Evolutionary conservation across 2,113 vertebrate species (phyloP).

Genomic region (Brevimyrus niger): DNA sequence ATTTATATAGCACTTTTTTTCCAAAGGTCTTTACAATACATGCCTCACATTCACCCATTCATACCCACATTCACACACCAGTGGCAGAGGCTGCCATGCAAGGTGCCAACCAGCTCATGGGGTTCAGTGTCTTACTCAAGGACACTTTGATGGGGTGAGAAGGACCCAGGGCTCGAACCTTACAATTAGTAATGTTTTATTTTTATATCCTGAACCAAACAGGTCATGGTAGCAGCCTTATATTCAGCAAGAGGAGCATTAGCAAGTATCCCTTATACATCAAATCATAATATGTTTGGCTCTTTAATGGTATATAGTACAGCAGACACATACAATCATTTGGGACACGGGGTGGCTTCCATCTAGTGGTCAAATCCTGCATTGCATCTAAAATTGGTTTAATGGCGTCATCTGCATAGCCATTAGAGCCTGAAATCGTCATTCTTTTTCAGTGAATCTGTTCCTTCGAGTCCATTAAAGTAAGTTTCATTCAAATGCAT

Average conservation of each 20-base stretch:
- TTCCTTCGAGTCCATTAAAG: background rate
- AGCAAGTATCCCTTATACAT: background rate
- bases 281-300: background rate
- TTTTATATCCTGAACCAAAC: background rate
- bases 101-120: too few species aligned
- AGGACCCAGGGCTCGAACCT: too few species aligned
- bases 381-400: background rate
- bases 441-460: background rate
- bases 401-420: background rate
- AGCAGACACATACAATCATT: background rate
- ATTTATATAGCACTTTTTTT: too few species aligned
- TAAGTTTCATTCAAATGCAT: background rate
- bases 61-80: too few species aligned
- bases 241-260: background rate
- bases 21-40: too few species aligned
- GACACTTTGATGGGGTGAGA: too few species aligned
- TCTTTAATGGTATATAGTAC: background rate
- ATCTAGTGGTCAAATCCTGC: conserved; percentile 2
- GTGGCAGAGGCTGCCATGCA: too few species aligned
- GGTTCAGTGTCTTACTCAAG: too few species aligned
- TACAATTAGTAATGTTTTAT: background rate
- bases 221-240: background rate
- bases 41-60: too few species aligned
- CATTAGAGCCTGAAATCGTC: background rate
- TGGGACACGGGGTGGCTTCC: background rate